Percentiles rank a stretch among this genome's conserved stretches.
Conservation (phyloP, 2,113 vertebrate genomes). For the Sisor rabdophorus region DNA sequence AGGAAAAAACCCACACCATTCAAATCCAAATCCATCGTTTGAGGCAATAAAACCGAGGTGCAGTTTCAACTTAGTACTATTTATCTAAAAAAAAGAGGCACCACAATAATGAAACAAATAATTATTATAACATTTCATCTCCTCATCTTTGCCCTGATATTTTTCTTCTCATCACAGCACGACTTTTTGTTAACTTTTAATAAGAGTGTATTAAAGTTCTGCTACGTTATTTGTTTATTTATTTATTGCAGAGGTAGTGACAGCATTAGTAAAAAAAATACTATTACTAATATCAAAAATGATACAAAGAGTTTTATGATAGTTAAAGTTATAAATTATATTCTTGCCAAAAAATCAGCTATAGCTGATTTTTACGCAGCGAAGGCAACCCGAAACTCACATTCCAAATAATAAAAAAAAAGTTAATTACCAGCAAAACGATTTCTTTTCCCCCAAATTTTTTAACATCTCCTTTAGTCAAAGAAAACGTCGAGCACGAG, state of each 20-base stretch:
- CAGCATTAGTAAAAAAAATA: too few relatives aligned
- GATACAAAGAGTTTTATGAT: not conserved
- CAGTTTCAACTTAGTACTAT: not conserved
- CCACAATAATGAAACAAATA: not conserved
- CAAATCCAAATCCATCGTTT: not conserved
- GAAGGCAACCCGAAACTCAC: constrained; percentile 10
- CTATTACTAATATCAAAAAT: too few relatives aligned
- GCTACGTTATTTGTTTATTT: too few relatives aligned
- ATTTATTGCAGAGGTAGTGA: too few relatives aligned
- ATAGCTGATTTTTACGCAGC: constrained; percentile 53
- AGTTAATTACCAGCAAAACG: constrained; percentile 29
- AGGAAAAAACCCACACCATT: not conserved
- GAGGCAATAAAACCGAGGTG: not conserved
- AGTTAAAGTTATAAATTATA: constrained; percentile 63
- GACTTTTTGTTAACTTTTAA: too few relatives aligned
- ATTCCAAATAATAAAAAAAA: constrained; percentile 30
- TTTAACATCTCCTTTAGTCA: constrained; percentile 19
- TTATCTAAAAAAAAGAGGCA: too few relatives aligned
- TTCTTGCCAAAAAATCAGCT: constrained; percentile 59
- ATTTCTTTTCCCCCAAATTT: constrained; percentile 26
- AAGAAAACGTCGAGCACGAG: constrained; percentile 34
- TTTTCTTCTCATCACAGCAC: too few relatives aligned
- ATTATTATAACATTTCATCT: not conserved
- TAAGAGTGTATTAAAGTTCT: too few relatives aligned
- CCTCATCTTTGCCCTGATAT: too few relatives aligned